These are phyloP conservation scores for Syrrhaptes paradoxus DNA, from an alignment of 2,113 vertebrate genomes.

Conservation along the genomic window DNA sequence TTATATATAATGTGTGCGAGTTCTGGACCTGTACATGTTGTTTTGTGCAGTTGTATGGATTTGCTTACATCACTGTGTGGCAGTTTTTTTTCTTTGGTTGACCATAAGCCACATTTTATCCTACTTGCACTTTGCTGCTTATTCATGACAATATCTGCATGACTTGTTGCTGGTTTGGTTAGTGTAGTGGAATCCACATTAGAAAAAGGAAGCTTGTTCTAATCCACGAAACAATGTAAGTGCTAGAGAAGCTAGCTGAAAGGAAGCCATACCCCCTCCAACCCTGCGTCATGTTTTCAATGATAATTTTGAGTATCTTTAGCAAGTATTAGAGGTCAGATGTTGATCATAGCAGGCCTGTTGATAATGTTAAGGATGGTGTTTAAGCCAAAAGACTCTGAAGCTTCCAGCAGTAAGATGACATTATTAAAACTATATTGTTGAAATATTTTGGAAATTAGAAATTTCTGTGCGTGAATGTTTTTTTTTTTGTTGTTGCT, in stretches of 20 bases:
- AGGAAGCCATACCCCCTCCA: background rate
- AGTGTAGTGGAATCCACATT: accelerated
- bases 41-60: background rate
- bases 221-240: background rate
- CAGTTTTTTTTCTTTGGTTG: background rate
- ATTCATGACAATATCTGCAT: accelerated
- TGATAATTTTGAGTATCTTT: background rate
- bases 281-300: background rate
- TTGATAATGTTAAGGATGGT: background rate
- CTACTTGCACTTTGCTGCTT: background rate
- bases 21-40: background rate
- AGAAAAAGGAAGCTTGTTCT: background rate
- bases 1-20: accelerated
- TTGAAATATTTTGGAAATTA: background rate
- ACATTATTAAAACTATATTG: background rate
- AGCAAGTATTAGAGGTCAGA: background rate
- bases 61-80: background rate
- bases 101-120: background rate
- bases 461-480: background rate
- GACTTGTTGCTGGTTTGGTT: background rate
- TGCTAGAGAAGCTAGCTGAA: background rate
- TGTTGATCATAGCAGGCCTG: background rate
- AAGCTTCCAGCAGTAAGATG: background rate
- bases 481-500: background rate
- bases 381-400: background rate